Evolutionary conservation across 35 echinoderm and acorn worm genomes (phyloP).

Genomic region (Stichopus chloronotus): DNA sequence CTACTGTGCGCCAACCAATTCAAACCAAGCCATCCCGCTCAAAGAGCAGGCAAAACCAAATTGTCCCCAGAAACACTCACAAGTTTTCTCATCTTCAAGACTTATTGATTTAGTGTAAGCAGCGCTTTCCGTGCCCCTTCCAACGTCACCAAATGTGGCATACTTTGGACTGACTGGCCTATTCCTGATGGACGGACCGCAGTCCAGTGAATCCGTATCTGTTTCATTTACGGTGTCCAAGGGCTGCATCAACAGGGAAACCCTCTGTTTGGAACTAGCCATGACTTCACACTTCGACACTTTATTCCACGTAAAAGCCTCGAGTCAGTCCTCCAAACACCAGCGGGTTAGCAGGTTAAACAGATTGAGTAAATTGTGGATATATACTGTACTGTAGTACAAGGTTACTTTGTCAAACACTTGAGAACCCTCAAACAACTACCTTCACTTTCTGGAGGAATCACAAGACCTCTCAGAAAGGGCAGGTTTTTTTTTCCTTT

Average conservation of each 20-base stretch:
- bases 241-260: not conserved
- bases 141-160: constrained; percentile 7
- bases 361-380: too few relatives aligned
- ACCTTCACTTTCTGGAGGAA: too few relatives aligned
- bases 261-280: not conserved
- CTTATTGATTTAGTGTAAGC: constrained; percentile 36
- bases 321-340: too few relatives aligned
- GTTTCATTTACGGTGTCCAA: not conserved
- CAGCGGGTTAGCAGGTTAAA: too few relatives aligned
- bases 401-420: too few relatives aligned
- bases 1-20: too few relatives aligned
- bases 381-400: too few relatives aligned
- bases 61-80: not conserved
- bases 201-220: not conserved
- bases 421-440: too few relatives aligned
- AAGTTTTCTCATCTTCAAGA: constrained; percentile 34
- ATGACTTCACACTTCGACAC: not conserved
- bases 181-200: constrained; percentile 18
- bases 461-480: too few relatives aligned
- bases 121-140: not conserved
- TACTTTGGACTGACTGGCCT: constrained; percentile 37
- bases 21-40: too few relatives aligned
- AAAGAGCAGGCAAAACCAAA: too few relatives aligned
- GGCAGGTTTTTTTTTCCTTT: too few relatives aligned
- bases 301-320: not conserved